These are phyloP conservation scores for Thunnus maccoyii DNA, from an alignment of 2,113 vertebrate species.

Conservation along the genomic window DNA sequence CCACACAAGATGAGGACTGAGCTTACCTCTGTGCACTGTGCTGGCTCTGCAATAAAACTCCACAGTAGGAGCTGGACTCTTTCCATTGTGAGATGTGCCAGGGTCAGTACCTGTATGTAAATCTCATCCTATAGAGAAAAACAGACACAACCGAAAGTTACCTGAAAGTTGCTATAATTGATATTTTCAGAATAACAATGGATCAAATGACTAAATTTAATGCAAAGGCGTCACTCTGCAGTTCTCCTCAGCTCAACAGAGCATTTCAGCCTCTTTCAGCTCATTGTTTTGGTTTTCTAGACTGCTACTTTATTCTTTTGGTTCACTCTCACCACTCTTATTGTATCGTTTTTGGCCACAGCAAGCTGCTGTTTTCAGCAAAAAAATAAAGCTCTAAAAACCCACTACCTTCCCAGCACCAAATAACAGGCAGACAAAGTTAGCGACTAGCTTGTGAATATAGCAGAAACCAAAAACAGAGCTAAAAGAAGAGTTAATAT, in stretches of 20 bases:
- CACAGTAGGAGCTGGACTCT: slow-evolving; percentile 10
- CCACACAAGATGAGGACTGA: neutral
- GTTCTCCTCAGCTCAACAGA: neutral
- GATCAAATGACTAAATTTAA: too few relatives aligned
- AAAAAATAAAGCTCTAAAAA: too few relatives aligned
- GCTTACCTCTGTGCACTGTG: slow-evolving; percentile 19
- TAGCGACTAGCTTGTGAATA: too few relatives aligned
- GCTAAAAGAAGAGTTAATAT: too few relatives aligned
- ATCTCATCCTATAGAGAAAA: slow-evolving; percentile 11
- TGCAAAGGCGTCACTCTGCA: too few relatives aligned
- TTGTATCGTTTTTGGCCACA: too few relatives aligned
- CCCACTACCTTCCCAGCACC: too few relatives aligned
- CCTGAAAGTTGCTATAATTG: neutral
- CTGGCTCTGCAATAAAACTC: slow-evolving; percentile 23
- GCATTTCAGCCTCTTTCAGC: neutral
- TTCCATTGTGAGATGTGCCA: neutral
- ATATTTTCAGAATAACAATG: neutral
- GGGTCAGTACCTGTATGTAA: neutral
- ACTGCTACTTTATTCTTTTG: too few relatives aligned
- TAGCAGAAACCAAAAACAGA: too few relatives aligned
- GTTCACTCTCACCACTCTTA: too few relatives aligned
- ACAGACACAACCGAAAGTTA: neutral
- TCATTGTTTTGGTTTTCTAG: neutral
- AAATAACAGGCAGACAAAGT: too few relatives aligned
- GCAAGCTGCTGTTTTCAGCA: too few relatives aligned